Evolutionary conservation across 2,113 vertebrate species (phyloP), one percentile per base, ranked within the genome.

Genomic region (Oncorhynchus gorbuscha): DNA sequence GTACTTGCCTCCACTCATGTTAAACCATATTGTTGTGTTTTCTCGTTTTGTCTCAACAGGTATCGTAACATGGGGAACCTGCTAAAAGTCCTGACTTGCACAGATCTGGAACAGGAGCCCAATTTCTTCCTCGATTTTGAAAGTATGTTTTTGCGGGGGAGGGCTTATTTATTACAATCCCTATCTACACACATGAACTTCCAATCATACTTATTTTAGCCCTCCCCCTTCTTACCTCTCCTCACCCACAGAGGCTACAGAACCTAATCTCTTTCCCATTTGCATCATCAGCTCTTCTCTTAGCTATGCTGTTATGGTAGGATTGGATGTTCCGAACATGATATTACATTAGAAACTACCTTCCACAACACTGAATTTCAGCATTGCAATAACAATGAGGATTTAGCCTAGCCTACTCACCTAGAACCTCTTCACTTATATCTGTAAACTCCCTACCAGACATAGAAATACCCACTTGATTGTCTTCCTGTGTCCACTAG

Each of bases 41-140:
- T 45, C 51, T 55, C 14, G 0, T 18, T 55, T 55, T 55, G 51
- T 55, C 51, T 55, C 51, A 55, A 55, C 51, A 55, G 51, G 51
- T 55, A 55, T 55, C 91, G 92, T 94, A 55, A 55, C 51, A 55
- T 55, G 51, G 51, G 51, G 51, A 55, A 55, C 51, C 16, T 55
- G 14, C 14, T 55, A 18, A 55, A 55, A 55, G 51, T 55, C 51
- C 51, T 55, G 51, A 55, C 51, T 55, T 55, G 51, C 51, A 55
- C 51, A 55, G 51, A 55, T 55, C 51, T 55, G 51, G 97, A 98
- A 89, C 97, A 99, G 94, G 98, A 98, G 95, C 97, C 97, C 95
- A 99, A 99, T 94, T 99, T 99, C 89, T 99, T 99, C 94, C 97
- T 99, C 84, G 98, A 99, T 94, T 99, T 99, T 94, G 98, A 99